Evolutionary conservation across 1,140 invertebrate genomes (phyloP), one percentile per base, ranked within the genome.

Genomic region (Tetranychus cinnabarinus): DNA sequence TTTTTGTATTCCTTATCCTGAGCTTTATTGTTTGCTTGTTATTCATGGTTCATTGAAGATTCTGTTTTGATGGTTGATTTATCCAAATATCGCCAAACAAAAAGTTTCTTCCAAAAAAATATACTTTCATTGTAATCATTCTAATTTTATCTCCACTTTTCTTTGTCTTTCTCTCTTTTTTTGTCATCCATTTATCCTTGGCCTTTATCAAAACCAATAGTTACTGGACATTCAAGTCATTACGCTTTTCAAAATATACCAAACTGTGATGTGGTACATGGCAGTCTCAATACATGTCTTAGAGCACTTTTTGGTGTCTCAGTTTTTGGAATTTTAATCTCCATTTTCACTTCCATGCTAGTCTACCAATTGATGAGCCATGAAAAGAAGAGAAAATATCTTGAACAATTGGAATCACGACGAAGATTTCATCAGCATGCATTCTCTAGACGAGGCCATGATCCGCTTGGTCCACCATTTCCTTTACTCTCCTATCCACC

Each of bases 381-480:
- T 70, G 87, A 90, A 72, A 81, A 84, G 62, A 89, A 89, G 73
- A 89, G 89, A 71, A 87, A 88, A 81, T 90, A 90, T 70, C 89
- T 86, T 15, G 35, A 56, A 35, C 62, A 63, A 60, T 46, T 63
- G 37, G 47, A 61, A 33, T 23, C 36, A 42, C 35, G 60, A 3
- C 23, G 61, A 31, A 56, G 63, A 55, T 57, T 56, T 57, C 61
- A 60, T 64, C 61, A 34, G 56, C 60, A 61, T 64, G 61, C 42
- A 59, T 59, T 55, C 61, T 59, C 58, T 39, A 5, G 34, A 7
- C 34, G 50, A 5, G 7, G 7, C 15, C 50, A 54, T 15, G 50
- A 31, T 34, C 34, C 50, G 7, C 50, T 54, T 34, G 5, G 5
- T 54, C 50, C 34, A 7, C 34, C 50, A 7, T 34, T 54, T 34